A percentile compares a stretch with the other conserved stretches of the same genome.
Conservation (phyloP, 1,140 invertebrate genomes). For the Lethocerus indicus region DNA sequence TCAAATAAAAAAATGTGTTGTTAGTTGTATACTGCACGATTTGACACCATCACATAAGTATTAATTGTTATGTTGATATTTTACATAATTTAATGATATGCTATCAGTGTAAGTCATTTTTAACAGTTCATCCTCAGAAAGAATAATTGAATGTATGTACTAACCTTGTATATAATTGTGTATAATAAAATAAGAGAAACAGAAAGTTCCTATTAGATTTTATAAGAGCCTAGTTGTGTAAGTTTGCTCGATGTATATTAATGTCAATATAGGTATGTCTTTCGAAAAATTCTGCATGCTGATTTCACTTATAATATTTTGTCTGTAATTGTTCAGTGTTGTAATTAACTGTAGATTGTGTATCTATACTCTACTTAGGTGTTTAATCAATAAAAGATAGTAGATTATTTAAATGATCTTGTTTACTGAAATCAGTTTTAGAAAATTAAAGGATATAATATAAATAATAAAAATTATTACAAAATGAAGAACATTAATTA, state of each 20-base stretch:
- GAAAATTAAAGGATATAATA: no score
- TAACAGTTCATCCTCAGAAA: no score
- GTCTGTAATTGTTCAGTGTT: constrained; percentile 12
- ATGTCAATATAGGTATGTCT: constrained; percentile 7
- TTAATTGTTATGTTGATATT: no score
- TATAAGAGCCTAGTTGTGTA: constrained; percentile 1
- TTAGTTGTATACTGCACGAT: no score
- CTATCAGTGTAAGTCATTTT: no score
- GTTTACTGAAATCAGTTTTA: background rate
- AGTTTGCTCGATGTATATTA: constrained; percentile 3
- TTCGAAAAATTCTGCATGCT: constrained; percentile 6
- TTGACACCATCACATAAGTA: no score
- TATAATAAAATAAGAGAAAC: constrained; percentile 1
- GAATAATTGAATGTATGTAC: no score
- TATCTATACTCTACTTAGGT: constrained; percentile 13
- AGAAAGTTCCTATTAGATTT: constrained; percentile 8
- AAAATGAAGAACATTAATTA: no score
- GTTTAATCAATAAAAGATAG: constrained; percentile 11
- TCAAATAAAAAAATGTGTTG: no score
- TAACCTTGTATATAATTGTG: constrained; percentile 6
- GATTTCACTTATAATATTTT: no score
- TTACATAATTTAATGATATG: no score
- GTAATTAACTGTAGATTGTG: constrained; percentile 10
- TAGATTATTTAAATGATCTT: constrained; percentile 3
- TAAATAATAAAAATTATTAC: no score